Base-by-base conservation (phyloP, 2,888 invertebrate genomes). In the Nezara viridula region DNA sequence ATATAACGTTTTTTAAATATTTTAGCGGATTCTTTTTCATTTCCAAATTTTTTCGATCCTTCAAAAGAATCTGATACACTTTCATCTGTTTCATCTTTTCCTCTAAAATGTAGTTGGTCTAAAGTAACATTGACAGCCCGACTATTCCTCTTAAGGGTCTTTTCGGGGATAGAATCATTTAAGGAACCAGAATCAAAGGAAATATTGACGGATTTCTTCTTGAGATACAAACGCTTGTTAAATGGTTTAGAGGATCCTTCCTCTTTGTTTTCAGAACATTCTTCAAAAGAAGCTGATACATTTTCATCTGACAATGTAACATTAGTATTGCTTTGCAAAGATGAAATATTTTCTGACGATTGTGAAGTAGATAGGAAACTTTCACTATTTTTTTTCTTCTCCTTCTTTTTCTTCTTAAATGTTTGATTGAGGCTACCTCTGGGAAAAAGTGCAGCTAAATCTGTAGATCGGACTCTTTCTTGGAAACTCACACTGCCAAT, bases 221-320 rank as follows among this genome's bases (percentile, higher is more conserved):
- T 81, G 19, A 81, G 81, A 81, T 81, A 81, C n/a, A n/a, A 81
- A 40, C n/a, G 40, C n/a, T 81, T 81, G 44, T 81, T 81, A 81
- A 81, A 81, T n/a, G 44, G 24, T 44, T 81, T 81, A n/a, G 14
- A 24, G 0, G 44, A 6, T 81, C n/a, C n/a, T n/a, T 81, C 44
- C 9, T 40, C 37, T 40, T 77, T 77, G 24, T n/a, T 81, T 81
- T 81, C 81, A 1, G 81, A 81, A 47, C n/a, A 10, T n/a, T n/a
- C 81, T 47, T 81, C 81, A n/a, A 47, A 44, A 44, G 44, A 40
- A 77, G 40, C 77, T 40, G 40, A 44, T 47, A 81, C 21, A 81
- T 77, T 77, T 40, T 40, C 77, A 40, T 77, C 77, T 24, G 37
- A 10, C 24, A 37, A 37, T 1, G 12, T 16, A n/a, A 44, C 44